Base-by-base conservation (phyloP, 92 coral and sea anemone genomes). In the Heliopora coerulea region DNA sequence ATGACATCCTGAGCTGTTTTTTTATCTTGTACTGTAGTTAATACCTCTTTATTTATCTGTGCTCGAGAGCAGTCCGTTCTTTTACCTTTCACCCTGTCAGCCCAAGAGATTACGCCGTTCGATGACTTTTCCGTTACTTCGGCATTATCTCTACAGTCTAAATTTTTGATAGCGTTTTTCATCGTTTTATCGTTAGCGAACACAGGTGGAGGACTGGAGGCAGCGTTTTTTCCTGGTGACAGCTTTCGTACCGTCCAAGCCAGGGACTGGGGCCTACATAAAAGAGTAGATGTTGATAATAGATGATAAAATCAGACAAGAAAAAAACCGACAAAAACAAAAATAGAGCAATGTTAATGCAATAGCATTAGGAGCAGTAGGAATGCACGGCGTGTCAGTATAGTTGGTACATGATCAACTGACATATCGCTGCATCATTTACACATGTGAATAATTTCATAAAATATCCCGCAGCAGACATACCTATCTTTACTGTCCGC, bases 231-330 rank as follows among this genome's bases (percentile, higher is more conserved):
- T 0, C 99, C 99, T 8, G 99, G 99, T 0, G 99, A 95, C 13
- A 92, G 84, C 48, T 95, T 95, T 49, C 99, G 83, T 1, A 95
- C 99, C 69, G 91, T 97, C 99, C 99, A 95, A 19, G 99, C 99
- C 48, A 95, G 70, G 4, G 99, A 95, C 63, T 96, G 91, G 50
- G 99, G 99, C 73, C 97, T 92, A 81, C 24, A 29, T 8, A 40
- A 12, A 49, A 29, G 69, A 33, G 18, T 8, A 62, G 49, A 12
- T 20, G 48, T 20, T 12, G 14, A 61, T 44, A 24, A 34, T 65
- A 2, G 0, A 40, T 37, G 12, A 33, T 21, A 35, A 14, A 10
- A 3, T 27, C 15, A 28, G 39, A 3, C 20, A 39, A 18, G 29
- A 39, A 20, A 30, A 54, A 42, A 46, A 54, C 9, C 23, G 31